phyloP scores from a whole-genome alignment of 2,113 vertebrate species.

The Upupa epops region DNA sequence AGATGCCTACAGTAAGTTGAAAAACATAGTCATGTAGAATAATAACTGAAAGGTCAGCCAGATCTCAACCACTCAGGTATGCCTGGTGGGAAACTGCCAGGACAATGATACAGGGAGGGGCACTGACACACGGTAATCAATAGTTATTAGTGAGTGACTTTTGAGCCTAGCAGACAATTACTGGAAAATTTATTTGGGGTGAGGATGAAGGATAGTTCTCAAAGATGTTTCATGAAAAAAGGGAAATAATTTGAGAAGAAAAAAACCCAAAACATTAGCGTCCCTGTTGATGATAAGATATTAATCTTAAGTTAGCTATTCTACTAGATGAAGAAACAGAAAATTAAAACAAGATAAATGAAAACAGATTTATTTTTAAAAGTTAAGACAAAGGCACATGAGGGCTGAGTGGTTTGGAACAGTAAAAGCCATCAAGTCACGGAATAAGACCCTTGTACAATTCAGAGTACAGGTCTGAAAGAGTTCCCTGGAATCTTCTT shows the following conservation, averaged over 20 bases:
- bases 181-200: background rate
- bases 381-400: too few relatives aligned
- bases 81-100: background rate
- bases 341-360: too few relatives aligned
- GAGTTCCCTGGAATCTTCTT: too few relatives aligned
- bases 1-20: background rate
- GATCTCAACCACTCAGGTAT: background rate
- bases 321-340: too few relatives aligned
- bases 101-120: accelerated
- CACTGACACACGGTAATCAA: accelerated
- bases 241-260: background rate
- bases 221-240: background rate
- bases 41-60: background rate
- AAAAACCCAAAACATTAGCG: background rate
- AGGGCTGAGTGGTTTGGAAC: too few relatives aligned
- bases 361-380: too few relatives aligned
- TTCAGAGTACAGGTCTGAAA: too few relatives aligned
- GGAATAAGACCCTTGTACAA: too few relatives aligned
- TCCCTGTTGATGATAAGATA: too few relatives aligned
- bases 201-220: background rate
- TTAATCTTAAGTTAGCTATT: too few relatives aligned
- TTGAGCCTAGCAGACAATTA: background rate
- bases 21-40: background rate
- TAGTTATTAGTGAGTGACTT: background rate
- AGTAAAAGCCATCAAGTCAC: too few relatives aligned